Evolutionary conservation across 2,888 invertebrate genomes (phyloP), one percentile per base, ranked within the genome.

Genomic region (Drosophila basisetae): DNA sequence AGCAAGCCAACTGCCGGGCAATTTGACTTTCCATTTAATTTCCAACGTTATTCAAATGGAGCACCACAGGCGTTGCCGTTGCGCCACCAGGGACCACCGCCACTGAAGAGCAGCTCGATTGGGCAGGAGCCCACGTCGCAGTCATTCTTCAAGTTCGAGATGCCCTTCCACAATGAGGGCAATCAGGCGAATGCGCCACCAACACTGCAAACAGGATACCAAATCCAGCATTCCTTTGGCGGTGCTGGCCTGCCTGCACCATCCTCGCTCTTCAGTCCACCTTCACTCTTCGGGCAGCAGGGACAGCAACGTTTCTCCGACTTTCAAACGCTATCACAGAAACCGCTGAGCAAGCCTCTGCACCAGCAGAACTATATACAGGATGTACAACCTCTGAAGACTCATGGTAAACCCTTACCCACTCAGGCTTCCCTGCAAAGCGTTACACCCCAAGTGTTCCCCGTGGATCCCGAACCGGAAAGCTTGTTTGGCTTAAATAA

Each of bases 121-220:
- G 58, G 43, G 2, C 93, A 93, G 59, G 92, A 92, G 65, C 93
- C 93, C 6, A 92, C 93, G 4, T 93, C 93, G 1, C 93, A 93
- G 68, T 93, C 93, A 2, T 93, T 93, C 80, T 93, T 93, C 69
- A 93, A 93, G 67, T 93, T 93, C 72, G 93, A 93, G 82, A 93
- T 93, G 93, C 93, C 93, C 43, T 81, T 89, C 69, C 90, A 90
- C 61, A 84, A 80, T 25, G 80, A 82, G 9, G 78, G 53, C 9
- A 70, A 73, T 1, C 84, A 77, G 66, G 69, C 76, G 0, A 86
- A 90, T 25, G 81, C 80, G 0, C 87, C 86, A 1, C 81, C 92
- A n/a, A 90, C 91, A 0, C 87, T 93, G 5, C 93, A 93, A 67
- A 92, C 93, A 0, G 93, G 93, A 33, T 93, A 93, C 70, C 93